Evolutionary conservation across 2,797 vertebrate genomes (phyloP).

Genomic region (Alcedo atthis): DNA sequence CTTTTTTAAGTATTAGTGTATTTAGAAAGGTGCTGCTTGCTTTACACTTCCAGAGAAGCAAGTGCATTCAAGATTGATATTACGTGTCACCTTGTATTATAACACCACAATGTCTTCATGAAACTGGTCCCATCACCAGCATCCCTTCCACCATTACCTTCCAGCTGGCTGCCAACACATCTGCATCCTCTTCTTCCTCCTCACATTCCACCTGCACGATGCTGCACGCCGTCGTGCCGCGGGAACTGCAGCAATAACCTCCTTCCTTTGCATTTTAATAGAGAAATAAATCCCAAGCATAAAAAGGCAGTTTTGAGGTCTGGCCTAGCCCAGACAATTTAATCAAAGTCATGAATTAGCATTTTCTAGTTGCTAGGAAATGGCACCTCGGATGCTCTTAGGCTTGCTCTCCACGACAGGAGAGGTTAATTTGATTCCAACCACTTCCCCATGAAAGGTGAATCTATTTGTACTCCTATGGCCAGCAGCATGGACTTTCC

Average conservation of each 20-base stretch:
- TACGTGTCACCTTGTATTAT: not conserved
- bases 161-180: not conserved
- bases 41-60: not conserved
- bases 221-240: not conserved
- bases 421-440: conserved; percentile 76
- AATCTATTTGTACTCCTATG: conserved; percentile 53
- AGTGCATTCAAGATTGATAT: not conserved
- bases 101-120: not conserved
- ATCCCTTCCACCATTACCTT: not conserved
- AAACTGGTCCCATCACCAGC: not conserved
- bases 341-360: conserved; percentile 70
- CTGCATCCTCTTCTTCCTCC: not conserved
- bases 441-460: conserved; percentile 55
- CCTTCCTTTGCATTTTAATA: conserved; percentile 55
- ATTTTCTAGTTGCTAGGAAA: conserved; percentile 73
- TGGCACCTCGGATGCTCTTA: conserved; percentile 64
- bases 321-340: conserved; percentile 58
- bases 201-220: not conserved
- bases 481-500: not conserved
- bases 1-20: not conserved
- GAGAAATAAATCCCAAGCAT: conserved; percentile 68
- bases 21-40: not conserved
- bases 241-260: conserved; percentile 34
- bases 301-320: conserved; percentile 54
- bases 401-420: conserved; percentile 57